A percentile compares a stretch with the other conserved stretches of the same genome.
Conservation (phyloP, 2,797 vertebrate species). For the Acanthiza pusilla region DNA sequence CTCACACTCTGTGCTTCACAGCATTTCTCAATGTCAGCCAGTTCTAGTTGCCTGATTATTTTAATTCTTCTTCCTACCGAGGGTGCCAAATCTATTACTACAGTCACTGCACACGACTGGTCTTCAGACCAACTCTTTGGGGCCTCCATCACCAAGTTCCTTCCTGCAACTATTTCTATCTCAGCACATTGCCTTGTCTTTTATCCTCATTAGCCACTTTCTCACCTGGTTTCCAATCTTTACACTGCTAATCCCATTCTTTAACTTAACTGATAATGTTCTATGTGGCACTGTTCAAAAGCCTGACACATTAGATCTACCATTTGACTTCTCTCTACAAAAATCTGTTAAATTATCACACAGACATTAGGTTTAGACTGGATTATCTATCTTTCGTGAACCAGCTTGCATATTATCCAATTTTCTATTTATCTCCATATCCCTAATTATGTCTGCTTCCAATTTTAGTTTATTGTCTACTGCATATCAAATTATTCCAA, state of each 20-base stretch:
- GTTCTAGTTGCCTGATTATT: not conserved
- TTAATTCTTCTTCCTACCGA: not conserved
- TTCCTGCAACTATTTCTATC: not conserved
- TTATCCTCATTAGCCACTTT: not conserved
- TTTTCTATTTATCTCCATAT: not conserved
- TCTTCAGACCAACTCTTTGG: not conserved
- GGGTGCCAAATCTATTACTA: not conserved
- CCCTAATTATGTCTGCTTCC: not conserved
- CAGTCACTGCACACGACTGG: not conserved
- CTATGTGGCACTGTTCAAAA: not conserved
- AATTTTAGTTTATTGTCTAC: not conserved
- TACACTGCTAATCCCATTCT: not conserved
- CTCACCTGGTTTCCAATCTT: not conserved
- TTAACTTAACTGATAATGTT: not conserved
- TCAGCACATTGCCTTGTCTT: not conserved
- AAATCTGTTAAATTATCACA: not conserved
- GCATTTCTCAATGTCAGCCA: slow-evolving; percentile 8
- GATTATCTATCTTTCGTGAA: not conserved
- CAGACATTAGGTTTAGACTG: not conserved
- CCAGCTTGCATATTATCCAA: not conserved
- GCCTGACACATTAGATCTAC: not conserved
- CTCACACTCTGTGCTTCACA: not conserved
- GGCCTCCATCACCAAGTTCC: not conserved
- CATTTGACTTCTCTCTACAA: not conserved
- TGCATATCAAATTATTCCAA: not conserved